Evolutionary conservation across 2,888 invertebrate genomes (phyloP).

Genomic region (Stenoptilia bipunctidactyla): DNA sequence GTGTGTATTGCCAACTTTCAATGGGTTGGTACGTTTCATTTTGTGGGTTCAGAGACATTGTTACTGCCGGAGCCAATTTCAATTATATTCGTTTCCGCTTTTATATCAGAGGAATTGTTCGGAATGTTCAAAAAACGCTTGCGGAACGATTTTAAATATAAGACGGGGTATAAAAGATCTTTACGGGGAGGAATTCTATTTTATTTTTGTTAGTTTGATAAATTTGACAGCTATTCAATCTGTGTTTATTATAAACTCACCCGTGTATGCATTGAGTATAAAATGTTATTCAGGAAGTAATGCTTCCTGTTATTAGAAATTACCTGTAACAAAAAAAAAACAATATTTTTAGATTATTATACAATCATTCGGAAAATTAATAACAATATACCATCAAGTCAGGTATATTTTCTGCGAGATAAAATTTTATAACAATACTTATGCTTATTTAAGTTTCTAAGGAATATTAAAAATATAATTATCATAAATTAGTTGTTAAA

Average conservation of each 20-base stretch:
- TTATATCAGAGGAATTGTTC: conserved; percentile 43
- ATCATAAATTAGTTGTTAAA: not conserved
- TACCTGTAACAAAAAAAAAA: conserved; percentile 51
- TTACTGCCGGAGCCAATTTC: conserved; percentile 45
- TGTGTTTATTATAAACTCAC: conserved; percentile 17
- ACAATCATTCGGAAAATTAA: too few relatives aligned
- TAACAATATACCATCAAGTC: too few relatives aligned
- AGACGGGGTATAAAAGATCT: not conserved
- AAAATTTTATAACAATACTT: too few relatives aligned
- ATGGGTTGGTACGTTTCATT: conserved; percentile 45
- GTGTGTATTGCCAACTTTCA: conserved; percentile 40
- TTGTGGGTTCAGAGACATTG: conserved; percentile 54
- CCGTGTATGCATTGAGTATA: not conserved
- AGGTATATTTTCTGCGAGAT: too few relatives aligned
- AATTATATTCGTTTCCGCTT: conserved; percentile 56
- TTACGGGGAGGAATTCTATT: not conserved
- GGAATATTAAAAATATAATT: too few relatives aligned
- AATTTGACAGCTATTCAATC: conserved; percentile 4
- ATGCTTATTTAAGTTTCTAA: too few relatives aligned
- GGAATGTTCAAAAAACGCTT: conserved; percentile 36
- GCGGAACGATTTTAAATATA: conserved; percentile 32
- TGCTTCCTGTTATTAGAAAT: conserved; percentile 32
- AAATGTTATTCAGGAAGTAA: conserved; percentile 32
- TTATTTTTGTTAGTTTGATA: conserved; percentile 19
- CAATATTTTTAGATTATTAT: conserved; percentile 11